phyloP scores from a whole-genome alignment of 1,140 invertebrate genomes.

The Eumaeus atala region DNA sequence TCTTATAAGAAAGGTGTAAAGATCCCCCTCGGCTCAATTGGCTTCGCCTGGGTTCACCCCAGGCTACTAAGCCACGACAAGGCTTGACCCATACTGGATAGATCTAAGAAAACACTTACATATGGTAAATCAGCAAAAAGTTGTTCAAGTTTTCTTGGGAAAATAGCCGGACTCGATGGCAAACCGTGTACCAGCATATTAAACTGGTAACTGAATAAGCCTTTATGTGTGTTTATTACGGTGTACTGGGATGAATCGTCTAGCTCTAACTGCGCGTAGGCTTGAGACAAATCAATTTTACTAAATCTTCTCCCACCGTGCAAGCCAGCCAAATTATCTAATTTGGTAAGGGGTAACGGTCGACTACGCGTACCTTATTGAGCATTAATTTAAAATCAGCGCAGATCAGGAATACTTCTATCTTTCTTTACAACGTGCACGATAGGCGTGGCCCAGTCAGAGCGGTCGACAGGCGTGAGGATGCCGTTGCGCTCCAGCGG shows the following conservation, averaged over 20 bases:
- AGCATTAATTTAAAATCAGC: constrained; percentile 33
- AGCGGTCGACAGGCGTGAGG: constrained; percentile 20
- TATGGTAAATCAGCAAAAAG: constrained; percentile 26
- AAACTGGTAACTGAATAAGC: constrained; percentile 33
- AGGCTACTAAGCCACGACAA: too few relatives aligned
- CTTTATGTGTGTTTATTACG: constrained; percentile 37
- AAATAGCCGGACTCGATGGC: constrained; percentile 33
- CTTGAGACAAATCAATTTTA: constrained; percentile 52
- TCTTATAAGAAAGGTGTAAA: too few relatives aligned
- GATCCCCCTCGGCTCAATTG: too few relatives aligned
- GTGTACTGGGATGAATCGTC: constrained; percentile 32
- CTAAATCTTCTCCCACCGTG: constrained; percentile 38
- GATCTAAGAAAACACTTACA: constrained; percentile 32
- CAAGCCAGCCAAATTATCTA: too few relatives aligned
- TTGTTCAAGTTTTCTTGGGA: constrained; percentile 25
- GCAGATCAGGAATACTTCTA: constrained; percentile 30
- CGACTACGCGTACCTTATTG: constrained; percentile 40
- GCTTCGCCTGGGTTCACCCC: too few relatives aligned
- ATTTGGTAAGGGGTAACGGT: constrained; percentile 49
- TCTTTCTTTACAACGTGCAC: constrained; percentile 37
- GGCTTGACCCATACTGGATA: too few relatives aligned
- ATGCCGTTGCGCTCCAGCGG: constrained; percentile 27
- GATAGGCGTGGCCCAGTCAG: constrained; percentile 31
- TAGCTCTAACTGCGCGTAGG: constrained; percentile 51
- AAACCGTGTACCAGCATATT: constrained; percentile 35